phyloP scores from a whole-genome alignment of 2,888 invertebrate species.

The Alcis repandata region DNA sequence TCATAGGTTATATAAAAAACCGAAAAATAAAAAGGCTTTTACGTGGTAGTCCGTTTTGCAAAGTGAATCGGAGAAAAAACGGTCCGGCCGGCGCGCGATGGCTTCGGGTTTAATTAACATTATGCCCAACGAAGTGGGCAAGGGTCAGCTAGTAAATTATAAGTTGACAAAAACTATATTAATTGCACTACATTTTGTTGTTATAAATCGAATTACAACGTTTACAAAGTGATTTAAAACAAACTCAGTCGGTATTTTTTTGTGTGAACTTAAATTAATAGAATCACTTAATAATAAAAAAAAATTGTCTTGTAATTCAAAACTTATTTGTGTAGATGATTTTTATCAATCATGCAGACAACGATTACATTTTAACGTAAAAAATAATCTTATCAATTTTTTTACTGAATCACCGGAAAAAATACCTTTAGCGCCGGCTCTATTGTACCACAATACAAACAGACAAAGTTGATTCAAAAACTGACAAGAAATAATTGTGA shows the following conservation, averaged over 20 bases:
- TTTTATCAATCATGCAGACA: not conserved
- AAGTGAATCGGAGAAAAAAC: too few species aligned
- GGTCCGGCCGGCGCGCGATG: too few species aligned
- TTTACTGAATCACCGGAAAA: not conserved
- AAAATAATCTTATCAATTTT: not conserved
- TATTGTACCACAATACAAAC: not conserved
- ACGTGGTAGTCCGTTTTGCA: too few species aligned
- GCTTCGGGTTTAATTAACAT: too few species aligned
- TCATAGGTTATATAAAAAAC: too few species aligned
- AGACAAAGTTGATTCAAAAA: constrained; percentile 7
- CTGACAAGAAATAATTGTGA: constrained; percentile 57
- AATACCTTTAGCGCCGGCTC: not conserved
- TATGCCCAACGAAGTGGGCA: too few species aligned
- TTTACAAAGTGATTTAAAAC: not conserved
- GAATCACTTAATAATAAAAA: too few species aligned
- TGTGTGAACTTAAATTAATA: too few species aligned
- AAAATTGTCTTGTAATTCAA: not conserved
- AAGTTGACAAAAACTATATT: too few species aligned
- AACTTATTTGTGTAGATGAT: not conserved
- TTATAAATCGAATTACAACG: not conserved
- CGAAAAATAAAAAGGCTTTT: too few species aligned
- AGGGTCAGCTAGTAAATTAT: not conserved
- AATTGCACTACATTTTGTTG: too few species aligned
- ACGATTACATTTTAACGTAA: not conserved
- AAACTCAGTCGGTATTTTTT: too few species aligned